phyloP scores from a whole-genome alignment of 2,797 vertebrate species.

The Centroberyx gerrardi region DNA sequence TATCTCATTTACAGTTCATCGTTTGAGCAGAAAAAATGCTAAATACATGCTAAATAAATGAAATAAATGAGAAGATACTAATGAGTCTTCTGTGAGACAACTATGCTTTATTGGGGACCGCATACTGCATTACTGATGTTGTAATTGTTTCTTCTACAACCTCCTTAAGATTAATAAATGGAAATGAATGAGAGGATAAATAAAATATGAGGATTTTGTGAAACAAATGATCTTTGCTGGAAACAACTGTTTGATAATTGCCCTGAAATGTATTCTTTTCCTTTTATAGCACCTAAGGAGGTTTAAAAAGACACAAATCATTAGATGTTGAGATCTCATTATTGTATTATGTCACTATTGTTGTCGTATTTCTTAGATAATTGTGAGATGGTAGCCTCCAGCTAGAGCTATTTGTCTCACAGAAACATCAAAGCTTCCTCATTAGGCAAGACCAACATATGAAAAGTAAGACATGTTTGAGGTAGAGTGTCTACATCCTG shows the following conservation, averaged over 20 bases:
- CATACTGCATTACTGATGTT: slow-evolving; percentile 35
- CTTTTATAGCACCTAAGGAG: slow-evolving; percentile 21
- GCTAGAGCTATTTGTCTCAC: slow-evolving; percentile 46
- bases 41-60: slow-evolving; percentile 46
- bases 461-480: slow-evolving; percentile 36
- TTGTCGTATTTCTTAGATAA: slow-evolving; percentile 55
- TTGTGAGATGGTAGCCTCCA: slow-evolving; percentile 52
- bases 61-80: slow-evolving; percentile 21
- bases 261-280: slow-evolving; percentile 25
- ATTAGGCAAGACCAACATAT: slow-evolving; percentile 29
- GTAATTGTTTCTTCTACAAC: slow-evolving; percentile 20
- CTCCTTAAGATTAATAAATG: slow-evolving; percentile 41
- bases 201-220: slow-evolving; percentile 57
- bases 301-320: slow-evolving; percentile 47
- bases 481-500: background rate
- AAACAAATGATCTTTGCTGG: slow-evolving; percentile 43
- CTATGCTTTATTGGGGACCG: slow-evolving; percentile 47
- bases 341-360: slow-evolving; percentile 52
- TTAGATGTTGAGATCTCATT: slow-evolving; percentile 49
- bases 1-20: background rate
- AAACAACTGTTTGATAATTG: slow-evolving; percentile 54
- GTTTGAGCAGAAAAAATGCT: background rate
- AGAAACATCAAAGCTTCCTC: slow-evolving; percentile 58
- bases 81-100: slow-evolving; percentile 34
- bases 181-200: slow-evolving; percentile 64